A percentile compares a stretch with the other conserved stretches of the same genome.
Conservation (phyloP, 2,797 vertebrate species). For the Coregonus ussuriensis region DNA sequence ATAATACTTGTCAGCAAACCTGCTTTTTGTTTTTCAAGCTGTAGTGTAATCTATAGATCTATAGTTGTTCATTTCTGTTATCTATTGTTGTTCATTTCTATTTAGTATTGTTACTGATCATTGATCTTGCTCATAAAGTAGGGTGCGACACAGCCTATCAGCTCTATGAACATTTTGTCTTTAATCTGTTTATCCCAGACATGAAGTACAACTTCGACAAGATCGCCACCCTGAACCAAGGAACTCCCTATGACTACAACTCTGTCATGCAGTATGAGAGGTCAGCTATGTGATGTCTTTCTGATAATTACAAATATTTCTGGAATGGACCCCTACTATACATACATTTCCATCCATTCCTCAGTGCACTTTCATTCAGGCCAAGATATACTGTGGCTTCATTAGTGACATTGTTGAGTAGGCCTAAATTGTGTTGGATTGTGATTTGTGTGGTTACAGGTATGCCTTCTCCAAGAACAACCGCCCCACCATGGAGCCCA, state of each 20-base stretch:
- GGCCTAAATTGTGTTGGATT: background rate
- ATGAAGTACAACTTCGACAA: slow-evolving; percentile 61
- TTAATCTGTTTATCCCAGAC: slow-evolving; percentile 27
- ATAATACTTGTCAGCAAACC: background rate
- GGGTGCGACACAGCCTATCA: background rate
- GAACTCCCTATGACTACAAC: slow-evolving; percentile 73
- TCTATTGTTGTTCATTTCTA: too few relatives aligned
- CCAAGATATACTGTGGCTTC: background rate
- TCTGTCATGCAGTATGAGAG: slow-evolving; percentile 83
- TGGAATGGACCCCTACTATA: background rate
- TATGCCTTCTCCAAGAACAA: slow-evolving; percentile 71
- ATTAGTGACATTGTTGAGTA: background rate
- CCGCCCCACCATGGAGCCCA: slow-evolving; percentile 64
- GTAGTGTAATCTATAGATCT: background rate
- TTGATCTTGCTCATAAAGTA: fast-evolving
- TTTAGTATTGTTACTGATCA: background rate
- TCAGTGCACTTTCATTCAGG: background rate
- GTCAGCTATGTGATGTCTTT: slow-evolving; percentile 30
- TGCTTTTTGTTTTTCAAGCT: background rate
- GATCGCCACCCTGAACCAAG: slow-evolving; percentile 68
- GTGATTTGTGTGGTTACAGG: slow-evolving; percentile 28
- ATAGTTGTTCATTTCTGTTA: background rate
- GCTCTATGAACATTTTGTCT: background rate
- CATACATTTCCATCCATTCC: background rate
- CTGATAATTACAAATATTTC: background rate